Evolutionary conservation across 2,888 invertebrate species (phyloP).

Genomic region (Eucera pruinosa): DNA sequence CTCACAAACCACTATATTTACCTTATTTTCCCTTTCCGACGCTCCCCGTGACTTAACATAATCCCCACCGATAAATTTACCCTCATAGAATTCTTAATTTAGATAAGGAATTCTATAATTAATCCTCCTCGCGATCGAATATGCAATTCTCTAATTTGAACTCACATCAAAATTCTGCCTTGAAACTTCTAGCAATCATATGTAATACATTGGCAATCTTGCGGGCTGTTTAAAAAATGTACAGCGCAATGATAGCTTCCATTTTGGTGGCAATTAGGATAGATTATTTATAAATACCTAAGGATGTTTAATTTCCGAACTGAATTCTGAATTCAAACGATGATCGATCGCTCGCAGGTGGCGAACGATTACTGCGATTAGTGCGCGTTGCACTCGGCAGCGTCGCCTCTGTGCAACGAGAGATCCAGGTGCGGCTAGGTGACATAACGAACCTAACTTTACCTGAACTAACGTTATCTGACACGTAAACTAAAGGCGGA

Average conservation of each 20-base stretch:
- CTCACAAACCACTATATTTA: constrained; percentile 24
- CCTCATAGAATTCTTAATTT: too few relatives aligned
- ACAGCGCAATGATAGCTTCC: neutral
- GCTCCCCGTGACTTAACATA: constrained; percentile 9
- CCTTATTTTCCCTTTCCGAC: constrained; percentile 16
- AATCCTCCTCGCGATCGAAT: too few relatives aligned
- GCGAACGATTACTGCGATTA: constrained; percentile 30
- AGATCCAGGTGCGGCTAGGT: constrained; percentile 35
- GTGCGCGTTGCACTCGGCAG: constrained; percentile 18
- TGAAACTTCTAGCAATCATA: too few relatives aligned
- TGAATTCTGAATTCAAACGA: constrained; percentile 23
- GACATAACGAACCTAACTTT: constrained; percentile 18
- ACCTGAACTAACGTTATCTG: constrained; percentile 35
- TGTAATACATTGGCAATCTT: too few relatives aligned
- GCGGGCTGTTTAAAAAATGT: too few relatives aligned
- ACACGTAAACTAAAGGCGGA: constrained; percentile 51
- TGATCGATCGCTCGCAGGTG: constrained; percentile 22
- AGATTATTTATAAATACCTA: neutral
- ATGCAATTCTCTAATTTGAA: too few relatives aligned
- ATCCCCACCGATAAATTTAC: constrained; percentile 2
- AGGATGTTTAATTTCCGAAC: neutral
- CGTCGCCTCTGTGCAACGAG: constrained; percentile 49
- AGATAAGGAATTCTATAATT: too few relatives aligned
- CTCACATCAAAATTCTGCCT: too few relatives aligned
- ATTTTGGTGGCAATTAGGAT: neutral